These are phyloP conservation scores for Hylaeus volcanicus DNA, from an alignment of 1,140 invertebrate genomes.

Conservation along the genomic window DNA sequence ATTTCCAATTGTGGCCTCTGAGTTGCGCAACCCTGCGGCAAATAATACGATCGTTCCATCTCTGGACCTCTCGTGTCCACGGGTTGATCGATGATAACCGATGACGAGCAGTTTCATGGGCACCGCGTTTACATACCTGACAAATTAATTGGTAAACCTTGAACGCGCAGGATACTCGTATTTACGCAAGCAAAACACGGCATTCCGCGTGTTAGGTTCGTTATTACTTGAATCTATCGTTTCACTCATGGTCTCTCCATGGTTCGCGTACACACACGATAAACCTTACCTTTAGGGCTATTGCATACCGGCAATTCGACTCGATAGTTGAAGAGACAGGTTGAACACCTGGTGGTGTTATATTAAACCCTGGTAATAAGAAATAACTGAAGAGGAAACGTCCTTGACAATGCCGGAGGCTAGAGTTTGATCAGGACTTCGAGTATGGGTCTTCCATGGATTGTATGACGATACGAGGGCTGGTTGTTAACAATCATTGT, in stretches of 20 bases:
- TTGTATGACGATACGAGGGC: too few species aligned
- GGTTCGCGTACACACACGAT: not conserved
- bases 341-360: not conserved
- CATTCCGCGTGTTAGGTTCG: conserved; percentile 62
- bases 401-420: too few species aligned
- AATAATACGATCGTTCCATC: conserved; percentile 28
- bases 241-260: conserved; percentile 2
- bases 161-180: conserved; percentile 53
- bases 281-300: not conserved
- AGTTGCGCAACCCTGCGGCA: not conserved
- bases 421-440: too few species aligned
- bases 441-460: too few species aligned
- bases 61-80: conserved; percentile 3
- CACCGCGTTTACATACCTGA: conserved; percentile 44
- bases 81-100: conserved; percentile 56
- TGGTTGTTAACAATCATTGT: too few species aligned
- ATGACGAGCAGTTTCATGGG: conserved; percentile 59
- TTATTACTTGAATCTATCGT: conserved; percentile 61
- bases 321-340: conserved; percentile 40
- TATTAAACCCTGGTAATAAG: too few species aligned
- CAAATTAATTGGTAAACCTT: conserved; percentile 64
- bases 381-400: too few species aligned
- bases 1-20: conserved; percentile 7
- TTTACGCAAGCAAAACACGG: conserved; percentile 54
- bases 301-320: too few species aligned